Percentiles rank a stretch among this genome's conserved stretches.
Evolutionary conservation across 2,797 vertebrate species (phyloP).

Genomic region (Rhinogobio ventralis): DNA sequence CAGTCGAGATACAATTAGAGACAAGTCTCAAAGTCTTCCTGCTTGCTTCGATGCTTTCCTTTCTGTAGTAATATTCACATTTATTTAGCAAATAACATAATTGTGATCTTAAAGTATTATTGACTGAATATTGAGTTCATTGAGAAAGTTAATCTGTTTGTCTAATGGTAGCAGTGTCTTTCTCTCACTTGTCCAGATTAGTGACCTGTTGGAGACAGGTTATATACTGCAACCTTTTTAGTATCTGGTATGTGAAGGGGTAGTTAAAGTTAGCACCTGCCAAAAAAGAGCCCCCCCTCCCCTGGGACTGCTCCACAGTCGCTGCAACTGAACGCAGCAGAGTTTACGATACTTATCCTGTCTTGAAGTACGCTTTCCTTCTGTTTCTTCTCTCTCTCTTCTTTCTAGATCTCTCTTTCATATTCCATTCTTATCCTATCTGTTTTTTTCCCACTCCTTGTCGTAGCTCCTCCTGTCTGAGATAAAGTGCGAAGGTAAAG

Average conservation of each 20-base stretch:
- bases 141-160: background rate
- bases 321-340: constrained; percentile 54
- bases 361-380: background rate
- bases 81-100: background rate
- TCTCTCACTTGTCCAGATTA: constrained; percentile 25
- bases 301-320: constrained; percentile 11
- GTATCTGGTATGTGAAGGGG: constrained; percentile 60
- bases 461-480: constrained; percentile 42
- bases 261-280: constrained; percentile 76
- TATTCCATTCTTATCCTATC: constrained; percentile 61
- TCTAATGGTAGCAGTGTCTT: background rate
- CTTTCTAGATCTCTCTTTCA: background rate
- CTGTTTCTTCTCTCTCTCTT: background rate
- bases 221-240: constrained; percentile 2
- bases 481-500: constrained; percentile 41
- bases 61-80: constrained; percentile 34
- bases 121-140: background rate
- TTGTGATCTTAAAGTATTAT: background rate
- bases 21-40: background rate
- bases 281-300: constrained; percentile 44
- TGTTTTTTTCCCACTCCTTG: constrained; percentile 33
- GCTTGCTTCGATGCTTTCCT: constrained; percentile 10
- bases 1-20: constrained; percentile 30
- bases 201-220: constrained; percentile 56
- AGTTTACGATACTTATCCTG: background rate